Evolutionary conservation across 2,113 vertebrate genomes (phyloP).

Genomic region (Turnix velox): DNA sequence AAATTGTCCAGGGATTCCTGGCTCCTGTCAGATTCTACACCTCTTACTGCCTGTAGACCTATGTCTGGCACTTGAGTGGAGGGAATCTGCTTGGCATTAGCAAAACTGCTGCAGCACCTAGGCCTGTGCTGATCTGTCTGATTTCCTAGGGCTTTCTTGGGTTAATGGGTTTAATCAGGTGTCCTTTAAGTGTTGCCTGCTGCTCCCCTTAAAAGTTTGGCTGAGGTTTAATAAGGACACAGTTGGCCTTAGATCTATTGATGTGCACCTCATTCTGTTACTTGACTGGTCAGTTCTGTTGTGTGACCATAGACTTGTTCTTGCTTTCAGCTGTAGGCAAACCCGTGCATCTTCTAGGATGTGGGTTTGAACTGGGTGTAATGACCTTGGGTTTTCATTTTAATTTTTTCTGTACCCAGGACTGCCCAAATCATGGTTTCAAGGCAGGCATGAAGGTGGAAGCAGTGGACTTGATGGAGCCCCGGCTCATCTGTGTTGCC

Average conservation of each 20-base stretch:
- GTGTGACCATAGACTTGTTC: neutral
- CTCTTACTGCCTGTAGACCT: neutral
- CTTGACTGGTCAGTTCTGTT: rapidly evolving
- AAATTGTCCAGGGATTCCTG: neutral
- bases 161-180: neutral
- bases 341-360: neutral
- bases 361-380: neutral
- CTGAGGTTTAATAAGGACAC: neutral
- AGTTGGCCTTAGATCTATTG: neutral
- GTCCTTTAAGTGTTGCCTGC: neutral
- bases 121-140: neutral
- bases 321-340: neutral
- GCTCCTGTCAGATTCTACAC: neutral
- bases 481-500: conserved; percentile 92
- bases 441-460: conserved; percentile 90
- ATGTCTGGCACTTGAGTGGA: neutral
- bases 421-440: conserved; percentile 87
- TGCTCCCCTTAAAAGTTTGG: neutral
- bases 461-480: conserved; percentile 96
- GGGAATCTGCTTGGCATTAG: neutral
- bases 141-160: neutral
- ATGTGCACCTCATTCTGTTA: neutral
- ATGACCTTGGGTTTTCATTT: neutral
- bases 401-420: conserved; percentile 64
- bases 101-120: neutral